Evolutionary conservation across 2,113 vertebrate species (phyloP).

Genomic region (Rhizomys pruinosus): DNA sequence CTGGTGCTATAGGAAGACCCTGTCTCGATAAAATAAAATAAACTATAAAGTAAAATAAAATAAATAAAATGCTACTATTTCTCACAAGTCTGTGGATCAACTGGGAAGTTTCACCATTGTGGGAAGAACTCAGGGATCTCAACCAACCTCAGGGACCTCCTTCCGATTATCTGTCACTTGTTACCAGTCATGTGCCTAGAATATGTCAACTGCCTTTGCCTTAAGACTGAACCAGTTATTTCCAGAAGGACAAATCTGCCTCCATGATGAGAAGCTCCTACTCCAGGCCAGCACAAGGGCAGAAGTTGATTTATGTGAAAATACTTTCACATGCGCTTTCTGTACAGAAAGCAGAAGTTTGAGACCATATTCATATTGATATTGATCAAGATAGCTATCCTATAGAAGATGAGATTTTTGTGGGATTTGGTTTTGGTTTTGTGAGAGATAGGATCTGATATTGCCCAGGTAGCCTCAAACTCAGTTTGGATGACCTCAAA

Average conservation of each 20-base stretch:
- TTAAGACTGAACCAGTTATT: not conserved
- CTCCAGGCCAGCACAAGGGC: not conserved
- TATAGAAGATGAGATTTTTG: not conserved
- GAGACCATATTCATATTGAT: not conserved
- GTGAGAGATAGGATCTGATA: not conserved
- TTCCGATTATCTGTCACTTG: not conserved
- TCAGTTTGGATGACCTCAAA: not conserved
- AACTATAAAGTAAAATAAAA: too few species aligned
- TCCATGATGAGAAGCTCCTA: not conserved
- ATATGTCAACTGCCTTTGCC: not conserved
- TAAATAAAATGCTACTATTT: not conserved
- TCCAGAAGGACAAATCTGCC: not conserved
- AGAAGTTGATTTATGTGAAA: not conserved
- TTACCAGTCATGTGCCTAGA: not conserved
- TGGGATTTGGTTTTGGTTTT: constrained; percentile 9
- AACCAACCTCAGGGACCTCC: not conserved
- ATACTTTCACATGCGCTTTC: not conserved
- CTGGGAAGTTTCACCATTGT: constrained; percentile 18
- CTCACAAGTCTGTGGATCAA: not conserved
- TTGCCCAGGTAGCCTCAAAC: not conserved
- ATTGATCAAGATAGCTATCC: not conserved
- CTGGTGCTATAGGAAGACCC: too few species aligned
- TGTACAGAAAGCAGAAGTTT: not conserved
- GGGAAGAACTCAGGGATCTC: not conserved
- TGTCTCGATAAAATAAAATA: too few species aligned